Conservation (phyloP, 1,140 invertebrate genomes). For the Aphis gossypii region DNA sequence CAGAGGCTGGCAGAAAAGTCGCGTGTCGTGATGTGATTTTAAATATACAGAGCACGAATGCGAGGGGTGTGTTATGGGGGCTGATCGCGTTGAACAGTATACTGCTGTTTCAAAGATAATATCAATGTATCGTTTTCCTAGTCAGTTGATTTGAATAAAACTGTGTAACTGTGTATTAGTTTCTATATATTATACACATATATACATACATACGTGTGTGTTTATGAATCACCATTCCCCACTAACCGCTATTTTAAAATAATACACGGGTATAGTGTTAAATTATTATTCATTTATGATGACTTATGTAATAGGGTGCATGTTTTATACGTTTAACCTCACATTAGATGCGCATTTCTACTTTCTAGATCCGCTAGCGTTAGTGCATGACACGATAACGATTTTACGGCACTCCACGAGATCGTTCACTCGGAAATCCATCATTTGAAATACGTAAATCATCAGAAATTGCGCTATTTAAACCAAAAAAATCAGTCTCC, state of each 20-base stretch:
- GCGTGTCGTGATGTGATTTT: too few relatives aligned
- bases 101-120: too few relatives aligned
- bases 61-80: too few relatives aligned
- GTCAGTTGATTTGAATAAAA: too few relatives aligned
- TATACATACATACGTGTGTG: too few relatives aligned
- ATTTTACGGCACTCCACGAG: too few relatives aligned
- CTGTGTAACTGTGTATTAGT: too few relatives aligned
- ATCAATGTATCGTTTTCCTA: too few relatives aligned
- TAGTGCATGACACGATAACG: not conserved
- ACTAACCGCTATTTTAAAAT: not conserved
- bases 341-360: not conserved
- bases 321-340: not conserved
- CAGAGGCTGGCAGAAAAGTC: too few relatives aligned
- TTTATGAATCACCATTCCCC: not conserved
- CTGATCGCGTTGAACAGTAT: too few relatives aligned
- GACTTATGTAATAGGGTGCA: not conserved
- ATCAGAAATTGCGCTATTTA: not conserved
- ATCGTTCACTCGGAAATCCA: not conserved
- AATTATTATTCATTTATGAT: not conserved
- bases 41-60: too few relatives aligned
- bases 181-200: too few relatives aligned
- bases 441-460: not conserved
- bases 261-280: not conserved
- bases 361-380: not conserved
- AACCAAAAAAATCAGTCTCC: not conserved